These are phyloP conservation scores for Monopis laevigella DNA, from an alignment of 2,888 invertebrate genomes.

Conservation along the genomic window DNA sequence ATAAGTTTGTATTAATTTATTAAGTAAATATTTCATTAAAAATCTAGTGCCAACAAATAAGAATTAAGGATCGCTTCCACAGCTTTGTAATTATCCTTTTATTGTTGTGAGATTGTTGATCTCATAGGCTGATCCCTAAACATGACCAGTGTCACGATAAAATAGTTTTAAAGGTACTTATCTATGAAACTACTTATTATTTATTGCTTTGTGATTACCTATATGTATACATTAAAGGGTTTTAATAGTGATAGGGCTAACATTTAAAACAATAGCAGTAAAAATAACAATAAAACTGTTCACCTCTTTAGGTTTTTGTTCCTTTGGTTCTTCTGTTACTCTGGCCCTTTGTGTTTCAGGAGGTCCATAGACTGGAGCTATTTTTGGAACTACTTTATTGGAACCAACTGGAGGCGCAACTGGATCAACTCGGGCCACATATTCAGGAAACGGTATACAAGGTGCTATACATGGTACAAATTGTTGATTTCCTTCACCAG, in stretches of 20 bases:
- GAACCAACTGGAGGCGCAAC: constrained; percentile 19
- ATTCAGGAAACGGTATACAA: constrained; percentile 32
- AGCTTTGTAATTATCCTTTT: no score
- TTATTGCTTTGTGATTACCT: no score
- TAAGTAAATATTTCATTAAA: background rate
- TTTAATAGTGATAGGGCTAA: no score
- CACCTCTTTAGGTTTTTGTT: constrained; percentile 31
- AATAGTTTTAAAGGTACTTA: no score
- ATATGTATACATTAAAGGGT: no score
- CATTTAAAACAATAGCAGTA: no score
- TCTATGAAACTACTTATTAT: no score
- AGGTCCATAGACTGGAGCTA: constrained; percentile 3
- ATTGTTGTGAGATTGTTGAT: no score
- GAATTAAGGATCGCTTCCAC: background rate
- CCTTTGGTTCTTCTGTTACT: background rate
- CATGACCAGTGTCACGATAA: no score
- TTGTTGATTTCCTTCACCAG: no score
- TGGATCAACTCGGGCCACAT: constrained; percentile 26
- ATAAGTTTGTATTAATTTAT: background rate
- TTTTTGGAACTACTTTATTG: background rate
- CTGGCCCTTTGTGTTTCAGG: background rate
- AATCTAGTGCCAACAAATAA: background rate
- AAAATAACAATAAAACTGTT: no score
- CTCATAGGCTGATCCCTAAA: no score
- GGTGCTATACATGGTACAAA: constrained; percentile 40